Conservation (phyloP, 2,113 vertebrate genomes). For the Chionis minor region DNA sequence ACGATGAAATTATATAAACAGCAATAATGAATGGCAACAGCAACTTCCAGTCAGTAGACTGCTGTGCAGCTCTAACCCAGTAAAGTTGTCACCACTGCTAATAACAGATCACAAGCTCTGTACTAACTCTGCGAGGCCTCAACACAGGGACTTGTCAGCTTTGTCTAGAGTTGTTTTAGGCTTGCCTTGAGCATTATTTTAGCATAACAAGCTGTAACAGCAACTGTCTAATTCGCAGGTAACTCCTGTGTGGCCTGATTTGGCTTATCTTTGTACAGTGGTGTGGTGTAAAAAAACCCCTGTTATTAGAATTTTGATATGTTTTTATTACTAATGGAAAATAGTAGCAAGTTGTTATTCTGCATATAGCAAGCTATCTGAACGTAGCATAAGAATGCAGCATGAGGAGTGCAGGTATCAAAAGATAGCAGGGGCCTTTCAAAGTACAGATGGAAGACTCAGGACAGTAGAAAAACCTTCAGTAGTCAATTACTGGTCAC, state of each 20-base stretch:
- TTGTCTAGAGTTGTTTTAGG: not conserved
- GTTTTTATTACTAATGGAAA: not conserved
- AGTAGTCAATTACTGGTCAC: not conserved
- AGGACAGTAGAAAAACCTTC: not conserved
- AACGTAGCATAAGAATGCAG: not conserved
- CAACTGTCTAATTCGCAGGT: not conserved
- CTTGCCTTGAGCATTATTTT: not conserved
- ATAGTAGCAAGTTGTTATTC: not conserved
- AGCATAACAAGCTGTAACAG: not conserved
- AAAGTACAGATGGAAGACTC: not conserved
- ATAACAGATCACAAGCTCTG: not conserved
- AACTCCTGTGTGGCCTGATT: not conserved
- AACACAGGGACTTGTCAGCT: not conserved
- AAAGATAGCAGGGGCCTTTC: not conserved
- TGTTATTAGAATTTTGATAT: not conserved
- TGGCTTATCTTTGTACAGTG: not conserved
- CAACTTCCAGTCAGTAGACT: slow-evolving; percentile 7
- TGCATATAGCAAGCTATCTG: not conserved
- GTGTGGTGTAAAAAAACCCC: not conserved
- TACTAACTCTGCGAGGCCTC: not conserved
- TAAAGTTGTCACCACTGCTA: not conserved
- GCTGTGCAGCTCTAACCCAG: not conserved
- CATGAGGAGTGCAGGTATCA: not conserved
- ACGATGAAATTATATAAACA: not conserved
- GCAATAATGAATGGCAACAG: not conserved